Percentiles rank a stretch among this genome's conserved stretches.
These are phyloP conservation scores for Patella depressa DNA, from an alignment of 2,888 invertebrate species.

Conservation along the genomic window DNA sequence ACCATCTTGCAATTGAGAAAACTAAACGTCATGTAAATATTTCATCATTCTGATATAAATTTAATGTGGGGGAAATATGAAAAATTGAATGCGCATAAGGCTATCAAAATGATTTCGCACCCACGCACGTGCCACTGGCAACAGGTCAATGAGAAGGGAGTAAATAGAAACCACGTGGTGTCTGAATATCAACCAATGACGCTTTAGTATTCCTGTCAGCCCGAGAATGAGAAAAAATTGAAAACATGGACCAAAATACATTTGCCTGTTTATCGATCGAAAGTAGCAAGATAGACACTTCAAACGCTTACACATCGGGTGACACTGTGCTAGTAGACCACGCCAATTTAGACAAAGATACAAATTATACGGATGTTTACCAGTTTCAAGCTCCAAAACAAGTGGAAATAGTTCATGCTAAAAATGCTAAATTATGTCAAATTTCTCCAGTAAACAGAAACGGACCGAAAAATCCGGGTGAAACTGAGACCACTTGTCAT, in stretches of 20 bases:
- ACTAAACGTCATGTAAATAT: too few relatives aligned
- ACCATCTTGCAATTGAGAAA: too few relatives aligned
- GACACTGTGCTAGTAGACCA: not conserved
- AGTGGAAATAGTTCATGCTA: not conserved
- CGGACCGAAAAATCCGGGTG: not conserved
- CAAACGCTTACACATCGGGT: not conserved
- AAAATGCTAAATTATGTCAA: conserved; percentile 10
- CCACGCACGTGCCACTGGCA: conserved; percentile 2
- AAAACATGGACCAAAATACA: conserved; percentile 22
- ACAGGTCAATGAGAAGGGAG: not conserved
- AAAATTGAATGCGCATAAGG: too few relatives aligned
- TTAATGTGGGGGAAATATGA: too few relatives aligned
- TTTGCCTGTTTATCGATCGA: conserved; percentile 7
- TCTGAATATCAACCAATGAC: conserved; percentile 16
- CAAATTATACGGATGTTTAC: conserved; percentile 5
- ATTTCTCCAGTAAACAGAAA: not conserved
- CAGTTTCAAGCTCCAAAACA: conserved; percentile 8
- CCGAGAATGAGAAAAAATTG: conserved; percentile 15
- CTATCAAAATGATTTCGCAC: too few relatives aligned
- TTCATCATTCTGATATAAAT: too few relatives aligned
- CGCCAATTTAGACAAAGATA: not conserved
- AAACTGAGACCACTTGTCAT: not conserved
- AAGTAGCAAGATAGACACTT: not conserved
- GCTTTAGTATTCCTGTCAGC: not conserved
- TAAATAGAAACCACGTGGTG: conserved; percentile 13